Conservation (phyloP, 2,797 vertebrate genomes). For the Pseudochirops cupreus region DNA sequence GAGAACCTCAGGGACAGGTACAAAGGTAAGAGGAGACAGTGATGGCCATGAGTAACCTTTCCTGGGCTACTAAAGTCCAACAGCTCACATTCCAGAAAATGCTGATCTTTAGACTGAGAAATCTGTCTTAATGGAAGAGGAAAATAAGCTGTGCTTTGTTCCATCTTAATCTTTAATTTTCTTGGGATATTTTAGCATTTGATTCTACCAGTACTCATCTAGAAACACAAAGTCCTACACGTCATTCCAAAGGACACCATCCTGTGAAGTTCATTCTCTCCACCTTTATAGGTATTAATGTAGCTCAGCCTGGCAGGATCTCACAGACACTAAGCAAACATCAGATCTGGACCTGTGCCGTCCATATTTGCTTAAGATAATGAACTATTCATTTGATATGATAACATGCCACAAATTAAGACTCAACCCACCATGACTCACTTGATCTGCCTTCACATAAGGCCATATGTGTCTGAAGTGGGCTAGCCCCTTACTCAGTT, state of each 20-base stretch:
- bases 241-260: neutral
- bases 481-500: constrained; percentile 82
- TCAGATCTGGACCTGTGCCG: neutral
- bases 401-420: constrained; percentile 85
- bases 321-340: neutral
- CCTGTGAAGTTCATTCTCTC: neutral
- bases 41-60: neutral
- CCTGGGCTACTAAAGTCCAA: neutral
- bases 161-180: neutral
- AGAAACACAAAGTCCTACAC: neutral
- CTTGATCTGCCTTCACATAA: constrained; percentile 84
- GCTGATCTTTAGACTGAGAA: neutral
- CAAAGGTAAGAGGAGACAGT: neutral
- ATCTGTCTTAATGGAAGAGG: neutral
- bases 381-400: constrained; percentile 84
- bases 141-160: neutral
- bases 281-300: neutral
- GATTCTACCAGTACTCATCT: neutral
- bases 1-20: neutral
- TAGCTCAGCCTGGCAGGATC: neutral
- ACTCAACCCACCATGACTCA: constrained; percentile 82
- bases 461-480: constrained; percentile 79
- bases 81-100: neutral
- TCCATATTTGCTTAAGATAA: constrained; percentile 63
- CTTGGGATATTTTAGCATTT: neutral